Conservation (phyloP, 2,113 vertebrate species). For the Azemiops feae region DNA sequence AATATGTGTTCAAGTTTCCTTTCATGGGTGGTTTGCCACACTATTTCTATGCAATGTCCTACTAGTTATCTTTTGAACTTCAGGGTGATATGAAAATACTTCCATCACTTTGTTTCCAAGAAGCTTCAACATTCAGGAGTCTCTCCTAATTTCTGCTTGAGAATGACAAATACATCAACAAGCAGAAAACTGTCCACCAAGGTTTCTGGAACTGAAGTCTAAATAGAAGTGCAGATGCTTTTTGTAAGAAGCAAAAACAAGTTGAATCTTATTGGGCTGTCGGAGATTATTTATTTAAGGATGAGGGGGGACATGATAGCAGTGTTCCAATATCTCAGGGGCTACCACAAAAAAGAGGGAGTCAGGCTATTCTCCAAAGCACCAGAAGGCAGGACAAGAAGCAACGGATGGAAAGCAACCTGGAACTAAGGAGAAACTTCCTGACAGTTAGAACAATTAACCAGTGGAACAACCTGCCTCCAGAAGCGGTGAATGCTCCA, state of each 20-base stretch:
- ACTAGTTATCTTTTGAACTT: constrained; percentile 3
- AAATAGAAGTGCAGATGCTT: not conserved
- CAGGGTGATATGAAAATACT: not conserved
- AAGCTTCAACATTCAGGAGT: not conserved
- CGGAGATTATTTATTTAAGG: not conserved
- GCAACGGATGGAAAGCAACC: too few species aligned
- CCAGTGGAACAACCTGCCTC: too few species aligned
- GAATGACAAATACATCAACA: not conserved
- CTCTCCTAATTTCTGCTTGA: not conserved
- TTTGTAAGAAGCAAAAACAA: not conserved
- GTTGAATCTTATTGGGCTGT: not conserved
- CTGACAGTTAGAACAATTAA: too few species aligned
- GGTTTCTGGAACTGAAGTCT: not conserved
- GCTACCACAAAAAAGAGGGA: too few species aligned
- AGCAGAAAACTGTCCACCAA: not conserved
- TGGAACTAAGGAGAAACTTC: too few species aligned
- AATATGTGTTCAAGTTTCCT: not conserved
- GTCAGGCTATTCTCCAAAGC: too few species aligned
- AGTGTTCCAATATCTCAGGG: too few species aligned
- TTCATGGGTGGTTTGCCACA: constrained; percentile 21
- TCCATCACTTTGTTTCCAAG: not conserved
- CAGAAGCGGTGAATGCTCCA: too few species aligned
- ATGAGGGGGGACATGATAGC: too few species aligned
- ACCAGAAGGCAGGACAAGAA: too few species aligned
- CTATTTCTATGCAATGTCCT: constrained; percentile 25